Conservation (phyloP, 2,113 vertebrate species). For the Vimba vimba region DNA sequence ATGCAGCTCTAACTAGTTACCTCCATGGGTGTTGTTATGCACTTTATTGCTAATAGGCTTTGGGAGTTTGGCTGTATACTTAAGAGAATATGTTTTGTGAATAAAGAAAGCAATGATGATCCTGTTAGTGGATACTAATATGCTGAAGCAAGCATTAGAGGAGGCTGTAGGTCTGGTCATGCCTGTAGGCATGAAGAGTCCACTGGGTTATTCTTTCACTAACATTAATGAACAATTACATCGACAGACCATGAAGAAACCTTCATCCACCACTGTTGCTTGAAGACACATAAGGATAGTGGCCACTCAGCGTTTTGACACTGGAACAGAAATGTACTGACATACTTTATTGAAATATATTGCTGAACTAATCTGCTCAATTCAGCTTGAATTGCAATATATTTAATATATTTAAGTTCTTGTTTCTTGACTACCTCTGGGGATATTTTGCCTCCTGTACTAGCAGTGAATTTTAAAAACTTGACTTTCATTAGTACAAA, state of each 20-base stretch:
- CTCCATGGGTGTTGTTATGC: neutral
- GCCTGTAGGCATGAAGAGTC: neutral
- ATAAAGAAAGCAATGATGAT: neutral
- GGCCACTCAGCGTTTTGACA: conserved; percentile 18
- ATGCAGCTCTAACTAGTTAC: neutral
- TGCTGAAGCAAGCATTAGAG: conserved; percentile 21
- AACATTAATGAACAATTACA: conserved; percentile 8
- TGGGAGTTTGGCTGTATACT: neutral
- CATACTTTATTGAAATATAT: conserved; percentile 7
- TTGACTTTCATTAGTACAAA: too few relatives aligned
- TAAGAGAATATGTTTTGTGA: neutral
- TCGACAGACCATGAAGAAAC: neutral
- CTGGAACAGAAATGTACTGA: neutral
- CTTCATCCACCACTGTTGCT: neutral
- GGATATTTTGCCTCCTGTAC: too few relatives aligned
- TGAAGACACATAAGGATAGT: neutral
- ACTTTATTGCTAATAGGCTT: neutral
- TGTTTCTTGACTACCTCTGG: too few relatives aligned
- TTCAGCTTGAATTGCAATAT: too few relatives aligned
- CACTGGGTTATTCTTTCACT: neutral
- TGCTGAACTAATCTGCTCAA: too few relatives aligned
- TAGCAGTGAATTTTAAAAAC: too few relatives aligned
- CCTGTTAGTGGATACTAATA: neutral
- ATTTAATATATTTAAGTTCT: too few relatives aligned
- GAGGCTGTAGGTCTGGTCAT: neutral